Percentiles rank a stretch among this genome's conserved stretches.
These are phyloP conservation scores for Halichoerus grypus DNA, from an alignment of 2,113 vertebrate species.

Conservation along the genomic window DNA sequence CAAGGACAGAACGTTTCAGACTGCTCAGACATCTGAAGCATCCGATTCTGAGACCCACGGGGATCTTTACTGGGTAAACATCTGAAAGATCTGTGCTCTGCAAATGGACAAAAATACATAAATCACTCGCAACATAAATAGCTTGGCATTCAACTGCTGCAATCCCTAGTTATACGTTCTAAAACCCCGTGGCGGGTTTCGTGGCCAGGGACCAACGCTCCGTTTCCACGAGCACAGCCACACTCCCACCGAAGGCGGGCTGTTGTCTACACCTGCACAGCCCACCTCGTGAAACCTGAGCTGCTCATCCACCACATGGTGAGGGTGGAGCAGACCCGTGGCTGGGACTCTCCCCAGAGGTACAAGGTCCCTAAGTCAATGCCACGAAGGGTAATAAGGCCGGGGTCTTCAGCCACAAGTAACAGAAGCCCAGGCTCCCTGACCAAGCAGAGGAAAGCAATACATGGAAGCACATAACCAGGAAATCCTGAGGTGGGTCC, in stretches of 20 bases:
- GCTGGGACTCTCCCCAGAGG: not conserved
- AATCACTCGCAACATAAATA: not conserved
- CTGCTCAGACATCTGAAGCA: not conserved
- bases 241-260: accelerated
- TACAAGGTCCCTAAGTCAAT: not conserved
- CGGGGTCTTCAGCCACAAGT: not conserved
- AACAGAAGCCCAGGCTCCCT: not conserved
- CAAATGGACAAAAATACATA: not conserved
- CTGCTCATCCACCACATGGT: too few relatives aligned
- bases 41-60: not conserved
- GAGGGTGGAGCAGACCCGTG: accelerated
- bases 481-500: not conserved
- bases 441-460: not conserved
- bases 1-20: not conserved
- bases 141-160: not conserved
- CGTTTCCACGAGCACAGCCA: not conserved
- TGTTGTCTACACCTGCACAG: not conserved
- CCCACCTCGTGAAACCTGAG: not conserved
- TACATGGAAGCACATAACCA: accelerated
- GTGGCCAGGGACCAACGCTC: not conserved
- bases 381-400: not conserved
- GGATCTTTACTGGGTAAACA: not conserved
- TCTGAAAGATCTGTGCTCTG: not conserved
- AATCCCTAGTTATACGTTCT: not conserved
- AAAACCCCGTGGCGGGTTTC: not conserved